A percentile compares a stretch with the other conserved stretches of the same genome.
phyloP scores from a whole-genome alignment of 1,140 invertebrate species.

The Adoxophyes honmai region DNA sequence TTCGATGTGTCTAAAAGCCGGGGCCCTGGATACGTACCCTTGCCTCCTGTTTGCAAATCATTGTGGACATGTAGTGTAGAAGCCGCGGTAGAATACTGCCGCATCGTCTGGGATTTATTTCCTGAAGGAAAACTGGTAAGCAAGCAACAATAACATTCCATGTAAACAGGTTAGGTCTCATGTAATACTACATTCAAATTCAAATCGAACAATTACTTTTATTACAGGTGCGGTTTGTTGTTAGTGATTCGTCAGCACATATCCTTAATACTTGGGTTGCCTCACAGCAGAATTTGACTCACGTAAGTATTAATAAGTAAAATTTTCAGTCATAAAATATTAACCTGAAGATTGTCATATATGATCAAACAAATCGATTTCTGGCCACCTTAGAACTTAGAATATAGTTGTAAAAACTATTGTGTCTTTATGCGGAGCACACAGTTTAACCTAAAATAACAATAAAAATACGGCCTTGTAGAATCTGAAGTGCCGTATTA shows the following conservation, averaged over 20 bases:
- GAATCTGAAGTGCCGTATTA: too few species aligned
- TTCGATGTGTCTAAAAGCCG: slow-evolving; percentile 91
- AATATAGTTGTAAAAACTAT: too few species aligned
- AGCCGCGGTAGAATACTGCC: slow-evolving; percentile 95
- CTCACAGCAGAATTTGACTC: slow-evolving; percentile 88
- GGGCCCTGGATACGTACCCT: slow-evolving; percentile 79
- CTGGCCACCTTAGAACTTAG: too few species aligned
- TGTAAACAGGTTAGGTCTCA: slow-evolving; percentile 10
- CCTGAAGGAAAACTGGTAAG: slow-evolving; percentile 90
- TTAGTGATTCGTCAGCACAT: slow-evolving; percentile 88
- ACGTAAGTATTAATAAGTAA: slow-evolving; percentile 78
- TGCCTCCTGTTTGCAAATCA: slow-evolving; percentile 89
- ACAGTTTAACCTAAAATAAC: too few species aligned
- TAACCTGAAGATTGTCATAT: too few species aligned
- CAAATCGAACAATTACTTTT: slow-evolving; percentile 20
- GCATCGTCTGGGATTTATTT: slow-evolving; percentile 98
- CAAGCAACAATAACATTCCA: neutral
- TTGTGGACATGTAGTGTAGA: slow-evolving; percentile 97
- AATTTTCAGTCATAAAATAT: too few species aligned
- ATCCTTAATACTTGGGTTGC: slow-evolving; percentile 89
- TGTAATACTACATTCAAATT: slow-evolving; percentile 18
- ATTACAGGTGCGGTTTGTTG: slow-evolving; percentile 88
- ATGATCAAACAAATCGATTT: too few species aligned
- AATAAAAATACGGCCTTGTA: too few species aligned
- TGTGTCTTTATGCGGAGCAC: too few species aligned